Base-by-base conservation (phyloP, 2,888 invertebrate genomes). In the Xestia rhomboidea region DNA sequence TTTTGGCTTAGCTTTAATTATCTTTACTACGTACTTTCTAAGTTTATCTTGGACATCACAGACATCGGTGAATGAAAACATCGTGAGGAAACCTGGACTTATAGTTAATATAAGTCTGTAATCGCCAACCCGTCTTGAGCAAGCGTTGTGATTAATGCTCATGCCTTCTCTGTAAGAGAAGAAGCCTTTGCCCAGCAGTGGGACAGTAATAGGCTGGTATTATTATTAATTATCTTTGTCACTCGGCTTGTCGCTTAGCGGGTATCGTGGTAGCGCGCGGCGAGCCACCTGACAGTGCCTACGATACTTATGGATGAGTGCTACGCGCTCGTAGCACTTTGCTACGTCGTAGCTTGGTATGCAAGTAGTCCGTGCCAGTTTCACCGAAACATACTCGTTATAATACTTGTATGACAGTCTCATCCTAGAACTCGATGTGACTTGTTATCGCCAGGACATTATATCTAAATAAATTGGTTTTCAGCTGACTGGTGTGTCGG, bases 401-500 rank as follows among this genome's bases (percentile, higher is more conserved):
- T 34, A 10, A 24, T 18, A 30, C 21, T 34, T 62, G 21, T 10
- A 18, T 60, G 60, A 30, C 60, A 21, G 10, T 60, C 30, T 54
- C 54, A n/a, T 54, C 54, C n/a, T 54, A n/a, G n/a, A 54, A n/a
- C n/a, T 54, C 51, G n/a, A 54, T n/a, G 11, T 54, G 51, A 54
- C 11, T 54, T 57, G 27, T 54, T 27, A 54, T 54, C 27, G 24
- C 13, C 24, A 13, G 54, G 15, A 27, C 7, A 57, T 57, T 27
- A 57, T 27, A 34, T 11, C 21, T 34, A 21, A 34, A 34, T 24
- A 18, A 41, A 41, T 41, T 60, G 41, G n/a, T 46, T 54, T 93
- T 5, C 89, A 96, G 96, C 81, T 68, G 96, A 96, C 76, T 96
- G 96, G 96, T 96, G 96, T 64, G 88, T 90, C 0, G 96, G 96